phyloP scores from a whole-genome alignment of 2,888 invertebrate species.

The Lochmaea crataegi region DNA sequence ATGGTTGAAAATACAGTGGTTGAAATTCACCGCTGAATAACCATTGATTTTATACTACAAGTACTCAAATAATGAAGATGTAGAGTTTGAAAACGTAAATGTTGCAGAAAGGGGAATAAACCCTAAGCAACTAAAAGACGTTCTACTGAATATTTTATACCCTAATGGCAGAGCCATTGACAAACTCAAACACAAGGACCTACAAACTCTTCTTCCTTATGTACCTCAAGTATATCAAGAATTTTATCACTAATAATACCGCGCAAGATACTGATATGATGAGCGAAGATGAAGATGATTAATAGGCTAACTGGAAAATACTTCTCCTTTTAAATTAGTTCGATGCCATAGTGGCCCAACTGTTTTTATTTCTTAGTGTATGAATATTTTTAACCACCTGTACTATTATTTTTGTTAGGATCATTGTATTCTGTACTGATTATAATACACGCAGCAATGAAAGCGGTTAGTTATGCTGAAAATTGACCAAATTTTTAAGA shows the following conservation, averaged over 20 bases:
- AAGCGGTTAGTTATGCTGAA: too few species aligned
- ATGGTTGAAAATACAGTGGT: conserved; percentile 34
- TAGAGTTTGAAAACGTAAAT: not conserved
- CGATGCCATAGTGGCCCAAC: too few species aligned
- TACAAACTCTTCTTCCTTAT: not conserved
- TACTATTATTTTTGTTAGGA: too few species aligned
- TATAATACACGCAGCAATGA: too few species aligned
- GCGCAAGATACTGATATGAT: not conserved
- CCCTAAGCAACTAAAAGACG: not conserved
- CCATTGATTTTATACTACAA: conserved; percentile 26
- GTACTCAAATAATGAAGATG: conserved; percentile 19
- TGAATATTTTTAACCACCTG: too few species aligned
- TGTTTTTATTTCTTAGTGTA: too few species aligned
- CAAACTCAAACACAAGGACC: not conserved
- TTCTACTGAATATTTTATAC: not conserved
- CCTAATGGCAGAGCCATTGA: not conserved
- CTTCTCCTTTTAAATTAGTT: too few species aligned
- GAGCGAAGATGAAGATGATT: not conserved
- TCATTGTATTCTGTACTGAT: too few species aligned
- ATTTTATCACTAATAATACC: not conserved
- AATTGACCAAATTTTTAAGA: too few species aligned
- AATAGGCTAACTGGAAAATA: too few species aligned
- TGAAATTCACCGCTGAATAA: conserved; percentile 31
- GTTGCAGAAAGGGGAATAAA: not conserved
- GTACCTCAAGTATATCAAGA: not conserved